phyloP scores from a whole-genome alignment of 2,888 invertebrate species.

The Epirrhoe alternata region DNA sequence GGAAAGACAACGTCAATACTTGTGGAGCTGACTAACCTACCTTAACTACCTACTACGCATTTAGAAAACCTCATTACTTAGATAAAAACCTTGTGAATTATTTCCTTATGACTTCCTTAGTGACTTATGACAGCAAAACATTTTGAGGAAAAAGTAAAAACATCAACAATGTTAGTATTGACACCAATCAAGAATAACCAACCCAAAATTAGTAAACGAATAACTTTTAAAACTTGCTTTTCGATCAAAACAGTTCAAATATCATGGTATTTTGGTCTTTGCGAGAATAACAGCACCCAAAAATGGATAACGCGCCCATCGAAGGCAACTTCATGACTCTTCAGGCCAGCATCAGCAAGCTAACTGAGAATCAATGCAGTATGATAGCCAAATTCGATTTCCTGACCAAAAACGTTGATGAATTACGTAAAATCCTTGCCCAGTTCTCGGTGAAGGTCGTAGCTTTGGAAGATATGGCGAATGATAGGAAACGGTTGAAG shows the following conservation, averaged over 20 bases:
- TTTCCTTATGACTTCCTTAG: too few species aligned
- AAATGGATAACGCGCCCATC: conserved; percentile 26
- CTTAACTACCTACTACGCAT: too few species aligned
- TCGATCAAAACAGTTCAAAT: neutral
- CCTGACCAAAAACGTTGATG: conserved; percentile 65
- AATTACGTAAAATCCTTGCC: conserved; percentile 55
- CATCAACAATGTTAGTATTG: conserved; percentile 15
- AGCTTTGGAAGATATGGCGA: conserved; percentile 59
- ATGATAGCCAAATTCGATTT: conserved; percentile 66
- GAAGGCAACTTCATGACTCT: conserved; percentile 45
- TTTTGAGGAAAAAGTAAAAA: conserved; percentile 5
- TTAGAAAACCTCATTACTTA: too few species aligned
- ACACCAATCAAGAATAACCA: conserved; percentile 21
- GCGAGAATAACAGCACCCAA: conserved; percentile 3
- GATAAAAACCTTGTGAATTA: too few species aligned
- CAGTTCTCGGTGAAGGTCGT: conserved; percentile 64
- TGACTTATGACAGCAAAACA: neutral
- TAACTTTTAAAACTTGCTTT: conserved; percentile 2
- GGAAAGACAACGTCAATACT: too few species aligned
- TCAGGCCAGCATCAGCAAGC: conserved; percentile 62
- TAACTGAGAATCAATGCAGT: conserved; percentile 59
- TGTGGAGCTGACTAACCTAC: too few species aligned
- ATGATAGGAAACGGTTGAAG: conserved; percentile 60
- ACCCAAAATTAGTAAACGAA: conserved; percentile 18
- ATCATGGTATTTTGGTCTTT: conserved; percentile 36